Conservation (phyloP, 2,888 invertebrate species). For the Hymenopus coronatus region DNA sequence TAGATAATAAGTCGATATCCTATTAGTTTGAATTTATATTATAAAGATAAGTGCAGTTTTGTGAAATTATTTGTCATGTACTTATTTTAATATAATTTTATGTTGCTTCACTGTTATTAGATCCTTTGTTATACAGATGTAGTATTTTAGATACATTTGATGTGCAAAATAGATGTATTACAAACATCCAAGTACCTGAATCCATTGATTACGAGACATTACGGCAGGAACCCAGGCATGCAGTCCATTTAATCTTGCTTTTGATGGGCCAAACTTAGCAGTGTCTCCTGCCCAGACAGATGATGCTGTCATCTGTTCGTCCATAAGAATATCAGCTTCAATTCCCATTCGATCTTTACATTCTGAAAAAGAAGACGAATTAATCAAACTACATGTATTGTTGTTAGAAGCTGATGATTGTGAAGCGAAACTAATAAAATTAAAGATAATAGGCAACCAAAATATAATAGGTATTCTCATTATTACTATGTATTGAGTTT, state of each 20-base stretch:
- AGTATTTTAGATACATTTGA: too few relatives aligned
- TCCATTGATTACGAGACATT: constrained; percentile 66
- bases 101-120: too few relatives aligned
- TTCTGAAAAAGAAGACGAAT: constrained; percentile 37
- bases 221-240: constrained; percentile 66
- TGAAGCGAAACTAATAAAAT: neutral
- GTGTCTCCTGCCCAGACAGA: constrained; percentile 48
- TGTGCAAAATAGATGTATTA: too few relatives aligned
- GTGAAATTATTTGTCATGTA: too few relatives aligned
- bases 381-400: neutral
- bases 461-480: neutral
- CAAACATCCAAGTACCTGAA: constrained; percentile 52
- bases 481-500: too few relatives aligned
- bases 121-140: too few relatives aligned
- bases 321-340: constrained; percentile 57
- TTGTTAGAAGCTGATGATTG: neutral
- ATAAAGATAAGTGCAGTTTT: too few relatives aligned
- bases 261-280: constrained; percentile 37
- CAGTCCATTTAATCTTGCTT: constrained; percentile 50
- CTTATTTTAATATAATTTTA: too few relatives aligned
- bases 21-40: too few relatives aligned
- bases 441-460: neutral
- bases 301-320: constrained; percentile 66
- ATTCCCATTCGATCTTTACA: constrained; percentile 76
- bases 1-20: too few relatives aligned